Conservation (phyloP, 2,888 invertebrate species). For the Trimorus sp. region DNA sequence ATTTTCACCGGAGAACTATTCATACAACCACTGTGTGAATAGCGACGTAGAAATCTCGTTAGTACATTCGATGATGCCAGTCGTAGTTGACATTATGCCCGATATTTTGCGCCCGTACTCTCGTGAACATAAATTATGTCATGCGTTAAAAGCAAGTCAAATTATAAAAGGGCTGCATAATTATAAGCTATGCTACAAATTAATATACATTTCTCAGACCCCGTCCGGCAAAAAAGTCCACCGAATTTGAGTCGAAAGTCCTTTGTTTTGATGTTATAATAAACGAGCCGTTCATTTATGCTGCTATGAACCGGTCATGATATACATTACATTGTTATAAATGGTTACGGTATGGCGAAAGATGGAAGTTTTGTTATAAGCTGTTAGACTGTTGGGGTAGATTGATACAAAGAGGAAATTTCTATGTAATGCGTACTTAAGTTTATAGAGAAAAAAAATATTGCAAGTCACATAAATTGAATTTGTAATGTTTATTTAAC, state of each 20-base stretch:
- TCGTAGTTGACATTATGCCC: slow-evolving; percentile 62
- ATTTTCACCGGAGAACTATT: slow-evolving; percentile 57
- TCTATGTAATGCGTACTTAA: slow-evolving; percentile 7
- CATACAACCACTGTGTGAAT: slow-evolving; percentile 54
- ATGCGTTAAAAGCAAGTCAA: slow-evolving; percentile 60
- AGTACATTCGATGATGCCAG: slow-evolving; percentile 63
- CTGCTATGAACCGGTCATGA: neutral
- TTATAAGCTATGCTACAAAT: slow-evolving; percentile 57
- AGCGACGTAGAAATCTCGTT: slow-evolving; percentile 60
- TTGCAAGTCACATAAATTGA: neutral
- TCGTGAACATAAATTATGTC: slow-evolving; percentile 56
- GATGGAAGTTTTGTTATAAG: too few relatives aligned
- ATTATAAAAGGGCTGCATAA: slow-evolving; percentile 56
- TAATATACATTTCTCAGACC: slow-evolving; percentile 46
- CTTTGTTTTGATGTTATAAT: slow-evolving; percentile 44
- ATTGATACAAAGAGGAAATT: slow-evolving; percentile 42
- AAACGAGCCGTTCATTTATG: slow-evolving; percentile 19
- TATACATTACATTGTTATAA: slow-evolving; percentile 41
- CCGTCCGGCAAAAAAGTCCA: slow-evolving; percentile 16
- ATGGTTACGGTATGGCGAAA: too few relatives aligned
- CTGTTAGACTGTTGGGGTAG: slow-evolving; percentile 28
- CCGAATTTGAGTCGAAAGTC: slow-evolving; percentile 31
- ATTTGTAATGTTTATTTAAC: neutral
- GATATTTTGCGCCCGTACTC: slow-evolving; percentile 52
- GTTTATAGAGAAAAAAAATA: slow-evolving; percentile 6